A percentile compares a stretch with the other conserved stretches of the same genome.
Conservation (phyloP, 2,797 vertebrate genomes). For the Leptoclinus maculatus region DNA sequence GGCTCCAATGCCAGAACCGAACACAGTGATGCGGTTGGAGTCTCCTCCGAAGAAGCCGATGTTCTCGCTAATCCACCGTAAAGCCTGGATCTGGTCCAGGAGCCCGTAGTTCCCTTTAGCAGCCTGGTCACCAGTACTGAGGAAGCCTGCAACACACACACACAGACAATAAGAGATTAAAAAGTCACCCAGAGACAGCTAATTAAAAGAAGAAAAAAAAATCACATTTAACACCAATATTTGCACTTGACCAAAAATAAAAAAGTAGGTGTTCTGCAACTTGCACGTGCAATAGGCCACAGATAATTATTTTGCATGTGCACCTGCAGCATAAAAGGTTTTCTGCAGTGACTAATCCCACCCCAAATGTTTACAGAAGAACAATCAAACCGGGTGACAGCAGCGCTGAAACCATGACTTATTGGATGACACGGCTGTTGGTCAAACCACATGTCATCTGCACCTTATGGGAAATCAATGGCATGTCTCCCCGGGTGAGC, state of each 20-base stretch:
- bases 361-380: conserved; percentile 14
- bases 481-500: conserved; percentile 65
- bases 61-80: conserved; percentile 99
- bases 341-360: conserved; percentile 11
- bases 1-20: conserved; percentile 97
- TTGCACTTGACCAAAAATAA: neutral
- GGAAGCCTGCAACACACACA: conserved; percentile 87
- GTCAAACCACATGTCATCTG: conserved; percentile 78
- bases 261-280: neutral
- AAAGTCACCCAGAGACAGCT: neutral
- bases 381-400: conserved; percentile 50
- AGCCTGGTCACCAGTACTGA: conserved; percentile 98
- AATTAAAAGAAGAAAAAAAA: neutral
- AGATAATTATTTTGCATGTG: neutral
- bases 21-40: conserved; percentile 96
- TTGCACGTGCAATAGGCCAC: neutral
- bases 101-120: conserved; percentile 99
- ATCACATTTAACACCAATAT: neutral
- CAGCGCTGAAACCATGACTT: conserved; percentile 64
- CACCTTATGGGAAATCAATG: conserved; percentile 82
- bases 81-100: conserved; percentile 97
- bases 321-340: conserved; percentile 27
- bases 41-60: conserved; percentile 99
- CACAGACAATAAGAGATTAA: conserved; percentile 18
- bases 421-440: conserved; percentile 69